Evolutionary conservation across 1,140 invertebrate species (phyloP), one percentile per base, ranked within the genome.

Genomic region (Eriocheir sinensis): DNA sequence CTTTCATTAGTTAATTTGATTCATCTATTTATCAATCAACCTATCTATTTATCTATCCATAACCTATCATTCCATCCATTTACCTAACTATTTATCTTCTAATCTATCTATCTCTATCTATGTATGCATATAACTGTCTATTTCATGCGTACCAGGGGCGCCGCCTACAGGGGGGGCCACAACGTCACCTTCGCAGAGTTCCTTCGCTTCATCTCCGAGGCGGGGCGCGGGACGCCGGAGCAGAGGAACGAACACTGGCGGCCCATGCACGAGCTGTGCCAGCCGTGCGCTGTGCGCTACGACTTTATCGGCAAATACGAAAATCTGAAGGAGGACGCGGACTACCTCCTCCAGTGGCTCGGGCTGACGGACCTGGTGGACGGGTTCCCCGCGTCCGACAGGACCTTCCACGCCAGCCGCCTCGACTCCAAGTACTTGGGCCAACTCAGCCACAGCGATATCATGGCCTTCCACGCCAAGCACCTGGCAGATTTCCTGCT

Each of bases 251-350:
- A 95, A 81, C 94, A 95, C 91, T 95, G 94, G 94, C 36, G 92
- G 53, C 89, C 94, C 32, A 34, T 95, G 41, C 94, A 95, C 91
- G 91, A 95, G 38, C 38, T 93, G 2, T 95, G 94, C 60, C 92
- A 95, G 86, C 94, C 94, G 8, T 95, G 91, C 91, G 86, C 91
- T 41, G 60, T 95, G 21, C 60, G 93, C 60, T 95, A 95, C 85
- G 94, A 95, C 91, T 95, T 95, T 79, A 92, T 95, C 32, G 94
- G 94, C 72, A 95, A 95, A n/a, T 92, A 93, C 53, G 94, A 95
- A 72, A 89, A 21, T 27, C 53, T 95, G 6, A 95, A 95, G 85
- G 94, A 93, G 86, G 94, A 95, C 40, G 53, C 91, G 21, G 38
- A 95, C 17, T 95, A 95, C 60, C 48, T 95, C 8, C 91, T 95